Conservation (phyloP, 2,113 vertebrate genomes). For the Cavia aperea region DNA sequence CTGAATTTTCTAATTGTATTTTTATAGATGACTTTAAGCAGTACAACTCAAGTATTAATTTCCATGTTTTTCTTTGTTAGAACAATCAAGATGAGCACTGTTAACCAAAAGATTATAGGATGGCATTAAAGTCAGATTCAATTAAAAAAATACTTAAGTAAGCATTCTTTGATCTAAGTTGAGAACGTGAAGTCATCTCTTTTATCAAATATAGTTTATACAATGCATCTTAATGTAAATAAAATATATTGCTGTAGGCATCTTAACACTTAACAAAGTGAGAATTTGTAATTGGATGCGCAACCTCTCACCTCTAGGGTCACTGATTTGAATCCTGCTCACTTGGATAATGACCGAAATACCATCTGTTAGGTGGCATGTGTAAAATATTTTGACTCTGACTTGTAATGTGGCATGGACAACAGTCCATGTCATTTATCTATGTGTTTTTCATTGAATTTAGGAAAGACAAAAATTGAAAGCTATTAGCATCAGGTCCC, state of each 20-base stretch:
- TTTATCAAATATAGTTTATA: slow-evolving; percentile 67
- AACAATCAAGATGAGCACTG: slow-evolving; percentile 47
- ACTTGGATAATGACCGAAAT: slow-evolving; percentile 44
- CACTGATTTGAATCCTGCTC: slow-evolving; percentile 58
- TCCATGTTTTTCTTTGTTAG: slow-evolving; percentile 60
- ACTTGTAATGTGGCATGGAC: slow-evolving; percentile 28
- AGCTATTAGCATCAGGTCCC: background rate
- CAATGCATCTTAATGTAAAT: slow-evolving; percentile 63
- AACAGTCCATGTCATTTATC: background rate
- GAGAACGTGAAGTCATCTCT: slow-evolving; percentile 49
- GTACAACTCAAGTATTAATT: slow-evolving; percentile 44
- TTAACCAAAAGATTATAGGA: slow-evolving; percentile 56
- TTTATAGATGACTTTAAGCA: slow-evolving; percentile 55
- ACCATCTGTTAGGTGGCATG: slow-evolving; percentile 51
- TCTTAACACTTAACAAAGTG: slow-evolving; percentile 58
- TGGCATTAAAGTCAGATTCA: slow-evolving; percentile 67
- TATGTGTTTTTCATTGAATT: background rate
- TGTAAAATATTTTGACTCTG: slow-evolving; percentile 44
- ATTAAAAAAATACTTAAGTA: slow-evolving; percentile 68
- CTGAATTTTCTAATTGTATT: slow-evolving; percentile 36
- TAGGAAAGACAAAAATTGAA: slow-evolving; percentile 22
- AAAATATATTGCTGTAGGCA: slow-evolving; percentile 59
- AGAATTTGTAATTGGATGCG: slow-evolving; percentile 64
- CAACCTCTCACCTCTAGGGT: slow-evolving; percentile 57
- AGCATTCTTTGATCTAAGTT: slow-evolving; percentile 66